Base-by-base conservation (phyloP, 2,113 vertebrate species). In the Zosterops japonicus region DNA sequence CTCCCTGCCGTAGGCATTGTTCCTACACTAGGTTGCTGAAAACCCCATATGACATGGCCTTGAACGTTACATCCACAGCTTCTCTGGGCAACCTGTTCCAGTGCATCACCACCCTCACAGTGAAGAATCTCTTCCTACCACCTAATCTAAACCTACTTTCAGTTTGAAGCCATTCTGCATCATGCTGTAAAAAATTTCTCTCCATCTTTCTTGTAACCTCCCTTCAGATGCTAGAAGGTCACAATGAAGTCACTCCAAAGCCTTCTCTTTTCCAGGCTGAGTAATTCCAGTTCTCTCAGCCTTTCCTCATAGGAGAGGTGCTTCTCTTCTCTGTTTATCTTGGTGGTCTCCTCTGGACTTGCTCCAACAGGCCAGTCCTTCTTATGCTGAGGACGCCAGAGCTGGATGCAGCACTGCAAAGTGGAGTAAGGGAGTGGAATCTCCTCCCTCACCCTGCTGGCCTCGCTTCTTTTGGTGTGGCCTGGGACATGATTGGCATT, bases 401-500 rank as follows among this genome's bases (percentile, higher is more conserved):
- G 46, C 24, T 53, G 33, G 39, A 53, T 25, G 24, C 46, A 60
- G 61, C 9, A n/a, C 9, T n/a, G 19, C 18, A 28, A 72, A 63
- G 44, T 44, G 36, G 15, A 42, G 15, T 11, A n/a, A 24, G 29
- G 39, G 5, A 20, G 20, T 16, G 68, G n/a, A 68, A 75, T 68
- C 9, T 11, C 24, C 39, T 41, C n/a, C 61, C 21, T 25, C 2
- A 2, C 11, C 13, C 46, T 41, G 11, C n/a, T 41, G 39, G 46
- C n/a, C 61, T 55, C 0, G 0, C 14, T 53, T 25, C 24, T 61
- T 76, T 61, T 22, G 41, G 31, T 47, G n/a, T n/a, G 55, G 39
- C 14, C 41, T 5, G 2, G 53, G 29, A 61, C 21, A 69, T 0
- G 0, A 8, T 0, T 41, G 41, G 16, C 55, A 22, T 35, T 61